Evolutionary conservation across 2,113 vertebrate genomes (phyloP).

Genomic region (Hippocampus comes): DNA sequence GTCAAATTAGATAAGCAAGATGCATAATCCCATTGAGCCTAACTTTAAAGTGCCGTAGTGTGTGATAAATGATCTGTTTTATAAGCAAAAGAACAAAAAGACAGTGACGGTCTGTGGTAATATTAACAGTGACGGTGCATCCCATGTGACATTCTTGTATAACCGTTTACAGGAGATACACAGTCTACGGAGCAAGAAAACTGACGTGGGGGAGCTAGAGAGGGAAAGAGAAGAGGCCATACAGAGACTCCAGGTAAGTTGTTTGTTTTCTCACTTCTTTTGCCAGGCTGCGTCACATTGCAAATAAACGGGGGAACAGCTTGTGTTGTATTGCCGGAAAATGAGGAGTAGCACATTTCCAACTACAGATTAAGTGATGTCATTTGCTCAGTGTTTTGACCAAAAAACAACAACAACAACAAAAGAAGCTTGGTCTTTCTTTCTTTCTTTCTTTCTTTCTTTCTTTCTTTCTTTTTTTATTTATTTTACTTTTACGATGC

Average conservation of each 20-base stretch:
- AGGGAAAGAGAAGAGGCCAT: constrained; percentile 79
- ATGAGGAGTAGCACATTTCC: background rate
- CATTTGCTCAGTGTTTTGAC: background rate
- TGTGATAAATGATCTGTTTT: constrained; percentile 16
- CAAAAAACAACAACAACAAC: background rate
- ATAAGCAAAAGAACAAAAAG: background rate
- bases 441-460: no score
- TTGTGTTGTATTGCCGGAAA: background rate
- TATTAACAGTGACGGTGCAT: background rate
- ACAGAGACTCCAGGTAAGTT: constrained; percentile 83
- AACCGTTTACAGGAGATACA: constrained; percentile 82
- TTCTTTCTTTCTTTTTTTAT: no score
- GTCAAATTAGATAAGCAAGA: constrained; percentile 11
- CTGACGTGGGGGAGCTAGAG: constrained; percentile 72
- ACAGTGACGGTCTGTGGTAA: background rate
- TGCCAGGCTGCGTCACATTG: background rate
- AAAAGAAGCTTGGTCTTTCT: no score
- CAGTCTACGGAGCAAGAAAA: constrained; percentile 80
- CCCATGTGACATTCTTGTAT: constrained; percentile 18
- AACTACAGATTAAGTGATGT: background rate
- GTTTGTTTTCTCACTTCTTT: background rate
- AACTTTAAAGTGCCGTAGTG: background rate
- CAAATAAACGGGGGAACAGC: background rate
- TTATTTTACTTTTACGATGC: background rate
- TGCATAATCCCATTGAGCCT: constrained; percentile 7